These are phyloP conservation scores for Daubentonia madagascariensis DNA, from an alignment of 2,113 vertebrate species.

Conservation along the genomic window DNA sequence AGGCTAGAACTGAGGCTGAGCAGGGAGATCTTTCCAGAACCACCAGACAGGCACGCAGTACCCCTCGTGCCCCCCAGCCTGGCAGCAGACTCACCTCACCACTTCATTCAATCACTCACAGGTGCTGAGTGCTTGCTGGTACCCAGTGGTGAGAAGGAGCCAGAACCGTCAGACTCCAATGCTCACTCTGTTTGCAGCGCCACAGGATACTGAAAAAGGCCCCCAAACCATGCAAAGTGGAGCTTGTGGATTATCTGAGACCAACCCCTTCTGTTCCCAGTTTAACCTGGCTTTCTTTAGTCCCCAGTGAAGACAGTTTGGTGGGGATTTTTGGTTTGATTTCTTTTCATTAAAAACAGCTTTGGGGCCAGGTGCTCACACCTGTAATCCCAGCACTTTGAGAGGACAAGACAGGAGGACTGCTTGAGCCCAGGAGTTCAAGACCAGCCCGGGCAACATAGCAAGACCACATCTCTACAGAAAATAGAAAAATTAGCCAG, in stretches of 20 bases:
- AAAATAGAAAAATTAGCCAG: neutral
- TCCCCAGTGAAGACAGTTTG: neutral
- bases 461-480: neutral
- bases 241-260: neutral
- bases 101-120: neutral
- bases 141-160: neutral
- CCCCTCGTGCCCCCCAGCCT: neutral
- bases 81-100: neutral
- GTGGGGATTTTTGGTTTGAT: neutral
- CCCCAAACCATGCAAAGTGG: no score
- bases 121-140: neutral
- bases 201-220: neutral
- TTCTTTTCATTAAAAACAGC: constrained; percentile 45
- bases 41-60: neutral
- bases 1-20: neutral
- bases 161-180: neutral
- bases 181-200: neutral
- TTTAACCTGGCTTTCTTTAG: neutral
- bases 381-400: no score
- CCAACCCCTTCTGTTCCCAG: neutral
- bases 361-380: neutral
- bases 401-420: no score
- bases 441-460: neutral
- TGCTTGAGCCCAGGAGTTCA: no score
- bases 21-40: neutral